These are phyloP conservation scores for Anniella stebbinsi DNA, from an alignment of 2,797 vertebrate species.

Conservation along the genomic window DNA sequence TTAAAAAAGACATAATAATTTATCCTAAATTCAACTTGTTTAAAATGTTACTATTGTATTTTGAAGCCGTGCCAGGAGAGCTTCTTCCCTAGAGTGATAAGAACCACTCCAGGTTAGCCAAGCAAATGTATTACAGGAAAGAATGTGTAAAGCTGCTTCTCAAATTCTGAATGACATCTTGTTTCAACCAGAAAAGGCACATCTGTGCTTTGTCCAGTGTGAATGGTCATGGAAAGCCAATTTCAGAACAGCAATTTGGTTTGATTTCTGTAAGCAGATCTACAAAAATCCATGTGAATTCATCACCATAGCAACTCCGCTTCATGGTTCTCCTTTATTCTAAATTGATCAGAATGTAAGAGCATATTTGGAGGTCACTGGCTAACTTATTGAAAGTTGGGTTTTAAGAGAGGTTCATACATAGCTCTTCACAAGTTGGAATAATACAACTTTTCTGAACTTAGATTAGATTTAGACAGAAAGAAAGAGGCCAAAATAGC, in stretches of 20 bases:
- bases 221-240: neutral
- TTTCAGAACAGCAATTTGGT: constrained; percentile 46
- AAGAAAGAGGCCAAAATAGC: neutral
- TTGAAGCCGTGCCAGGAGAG: neutral
- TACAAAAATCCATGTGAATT: constrained; percentile 17
- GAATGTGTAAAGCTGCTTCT: constrained; percentile 32
- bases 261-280: constrained; percentile 44
- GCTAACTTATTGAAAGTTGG: constrained; percentile 4
- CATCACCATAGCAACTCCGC: constrained; percentile 62
- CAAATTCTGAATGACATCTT: neutral
- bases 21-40: neutral
- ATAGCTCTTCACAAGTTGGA: neutral
- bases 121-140: neutral
- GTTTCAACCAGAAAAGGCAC: neutral
- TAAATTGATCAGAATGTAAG: constrained; percentile 6
- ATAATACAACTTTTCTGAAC: neutral
- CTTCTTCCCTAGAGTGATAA: neutral
- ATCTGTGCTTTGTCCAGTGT: neutral
- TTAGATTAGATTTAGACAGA: neutral
- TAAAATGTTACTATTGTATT: neutral
- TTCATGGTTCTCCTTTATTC: neutral
- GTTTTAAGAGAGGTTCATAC: neutral
- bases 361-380: constrained; percentile 13
- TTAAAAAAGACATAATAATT: neutral
- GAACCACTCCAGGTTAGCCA: neutral